Evolutionary conservation across 2,888 invertebrate genomes (phyloP).

Genomic region (Chymomyza procnemis): DNA sequence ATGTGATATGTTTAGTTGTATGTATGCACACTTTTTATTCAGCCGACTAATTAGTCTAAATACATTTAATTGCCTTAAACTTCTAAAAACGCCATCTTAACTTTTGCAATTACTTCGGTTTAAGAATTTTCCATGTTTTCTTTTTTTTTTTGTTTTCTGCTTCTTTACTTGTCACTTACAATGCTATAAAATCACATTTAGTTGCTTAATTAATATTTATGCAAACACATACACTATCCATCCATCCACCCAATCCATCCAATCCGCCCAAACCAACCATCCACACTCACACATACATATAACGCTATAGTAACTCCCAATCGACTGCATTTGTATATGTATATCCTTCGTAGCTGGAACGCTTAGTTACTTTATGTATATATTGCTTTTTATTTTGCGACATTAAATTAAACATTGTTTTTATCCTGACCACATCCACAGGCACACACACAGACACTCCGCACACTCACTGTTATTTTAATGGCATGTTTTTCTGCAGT

Average conservation of each 20-base stretch:
- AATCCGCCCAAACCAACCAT: conserved; percentile 3
- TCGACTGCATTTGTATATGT: background rate
- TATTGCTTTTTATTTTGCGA: conserved; percentile 55
- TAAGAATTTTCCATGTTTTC: conserved; percentile 52
- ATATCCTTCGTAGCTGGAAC: background rate
- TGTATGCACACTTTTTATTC: conserved; percentile 72
- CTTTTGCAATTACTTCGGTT: conserved; percentile 10
- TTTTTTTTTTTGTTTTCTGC: conserved; percentile 11
- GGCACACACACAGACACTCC: conserved; percentile 30
- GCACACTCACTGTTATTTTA: conserved; percentile 27
- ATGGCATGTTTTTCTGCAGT: background rate
- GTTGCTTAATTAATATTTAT: conserved; percentile 74
- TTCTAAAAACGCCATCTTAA: background rate
- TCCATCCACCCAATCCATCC: too few relatives aligned
- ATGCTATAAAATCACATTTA: conserved; percentile 77
- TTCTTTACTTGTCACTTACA: conserved; percentile 51
- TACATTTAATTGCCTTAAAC: conserved; percentile 31
- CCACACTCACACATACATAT: background rate
- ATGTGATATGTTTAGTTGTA: conserved; percentile 39
- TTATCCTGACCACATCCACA: conserved; percentile 11
- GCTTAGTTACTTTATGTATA: conserved; percentile 43
- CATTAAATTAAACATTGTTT: conserved; percentile 8
- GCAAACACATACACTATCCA: conserved; percentile 4
- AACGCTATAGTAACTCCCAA: conserved; percentile 1
- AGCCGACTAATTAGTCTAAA: conserved; percentile 56